Evolutionary conservation across 2,888 invertebrate species (phyloP), one percentile per base, ranked within the genome.

Genomic region (Watsonalla binaria): DNA sequence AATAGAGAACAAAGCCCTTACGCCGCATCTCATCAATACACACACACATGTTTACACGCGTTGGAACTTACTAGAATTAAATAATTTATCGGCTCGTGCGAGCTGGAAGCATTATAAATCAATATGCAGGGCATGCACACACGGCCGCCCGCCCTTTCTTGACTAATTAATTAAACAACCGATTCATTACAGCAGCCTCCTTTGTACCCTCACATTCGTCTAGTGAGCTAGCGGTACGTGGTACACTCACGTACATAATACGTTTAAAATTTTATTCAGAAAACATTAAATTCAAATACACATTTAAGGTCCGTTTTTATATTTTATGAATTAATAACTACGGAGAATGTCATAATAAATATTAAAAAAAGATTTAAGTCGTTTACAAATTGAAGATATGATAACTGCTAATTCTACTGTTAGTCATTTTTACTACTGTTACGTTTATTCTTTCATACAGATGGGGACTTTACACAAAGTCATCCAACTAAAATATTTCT

Each of bases 141-240:
- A 78, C 78, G 78, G 66, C 64, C 70, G 74, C 69, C 66, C 62
- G 82, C 87, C 88, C 88, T 90, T 90, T 90, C 91, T 91, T 91
- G 89, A 88, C 90, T 93, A 93, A 93, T 94, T 94, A 94, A 93
- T 94, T 93, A 93, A 93, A 93, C 93, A 93, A 92, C 93, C 93
- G 93, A 93, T 94, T 94, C 93, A 93, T 94, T 94, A 93, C 92
- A 90, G 80, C 83, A 81, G 82, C 87, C 83, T 88, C 88, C 83
- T 88, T 86, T 88, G 87, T 89, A 72, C 86, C 85, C 86, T 86
- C 84, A 85, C 90, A 90, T 90, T 84, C 90, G 85, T 88, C 89
- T 89, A 80, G 78, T 68, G 75, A 75, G 75, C 67, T 66, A 60
- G 57, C 70, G 67, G 84, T 83, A 78, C 58, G 86, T 11, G 6